These are phyloP conservation scores for Valencia hispanica DNA, from an alignment of 2,797 vertebrate species.

Conservation along the genomic window DNA sequence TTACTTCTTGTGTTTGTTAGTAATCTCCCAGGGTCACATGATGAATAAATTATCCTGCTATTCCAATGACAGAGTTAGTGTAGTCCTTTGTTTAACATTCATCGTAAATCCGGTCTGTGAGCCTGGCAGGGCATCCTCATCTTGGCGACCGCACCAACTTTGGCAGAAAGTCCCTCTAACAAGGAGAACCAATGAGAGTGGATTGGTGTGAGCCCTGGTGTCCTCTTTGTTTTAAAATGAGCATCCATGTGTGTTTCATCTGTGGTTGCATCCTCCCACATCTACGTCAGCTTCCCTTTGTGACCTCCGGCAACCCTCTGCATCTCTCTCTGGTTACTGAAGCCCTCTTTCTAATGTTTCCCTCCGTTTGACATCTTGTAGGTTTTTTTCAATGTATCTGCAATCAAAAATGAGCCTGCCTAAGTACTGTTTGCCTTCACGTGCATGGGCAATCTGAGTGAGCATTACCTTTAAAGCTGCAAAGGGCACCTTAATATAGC, in stretches of 20 bases:
- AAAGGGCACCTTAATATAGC: conserved; percentile 79
- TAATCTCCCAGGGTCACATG: conserved; percentile 54
- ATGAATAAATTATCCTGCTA: conserved; percentile 60
- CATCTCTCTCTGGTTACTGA: conserved; percentile 69
- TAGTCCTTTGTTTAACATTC: conserved; percentile 72
- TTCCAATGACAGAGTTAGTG: conserved; percentile 58
- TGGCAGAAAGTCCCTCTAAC: conserved; percentile 75
- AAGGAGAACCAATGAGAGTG: conserved; percentile 55
- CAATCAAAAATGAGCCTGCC: conserved; percentile 15
- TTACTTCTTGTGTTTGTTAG: conserved; percentile 39
- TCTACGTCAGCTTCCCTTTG: conserved; percentile 69
- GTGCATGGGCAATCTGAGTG: conserved; percentile 45
- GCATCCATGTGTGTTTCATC: conserved; percentile 45
- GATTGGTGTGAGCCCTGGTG: conserved; percentile 48
- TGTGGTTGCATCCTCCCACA: conserved; percentile 67
- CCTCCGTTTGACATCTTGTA: conserved; percentile 18
- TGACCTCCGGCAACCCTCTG: conserved; percentile 73
- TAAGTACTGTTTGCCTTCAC: conserved; percentile 29
- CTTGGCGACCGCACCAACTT: conserved; percentile 73
- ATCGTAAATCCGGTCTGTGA: conserved; percentile 69
- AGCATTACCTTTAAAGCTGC: conserved; percentile 72
- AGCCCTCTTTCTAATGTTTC: conserved; percentile 26
- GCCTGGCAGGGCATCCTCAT: conserved; percentile 66
- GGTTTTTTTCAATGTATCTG: conserved; percentile 14
- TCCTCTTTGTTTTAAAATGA: conserved; percentile 62